Evolutionary conservation across 2,888 invertebrate genomes (phyloP).

Genomic region (Oxytorus armatus): DNA sequence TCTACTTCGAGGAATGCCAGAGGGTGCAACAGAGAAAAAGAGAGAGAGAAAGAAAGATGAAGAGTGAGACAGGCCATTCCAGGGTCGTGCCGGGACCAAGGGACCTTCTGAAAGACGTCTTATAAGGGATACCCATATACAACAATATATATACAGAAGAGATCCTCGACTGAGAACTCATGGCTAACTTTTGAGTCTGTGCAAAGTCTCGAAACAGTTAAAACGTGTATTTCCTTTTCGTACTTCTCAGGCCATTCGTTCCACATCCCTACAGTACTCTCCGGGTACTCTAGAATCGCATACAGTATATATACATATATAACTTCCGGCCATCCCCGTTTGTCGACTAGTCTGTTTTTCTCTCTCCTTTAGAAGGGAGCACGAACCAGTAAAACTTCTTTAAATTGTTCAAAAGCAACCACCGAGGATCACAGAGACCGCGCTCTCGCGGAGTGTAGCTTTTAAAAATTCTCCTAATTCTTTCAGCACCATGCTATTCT

Average conservation of each 20-base stretch:
- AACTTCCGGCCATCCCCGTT: slow-evolving; percentile 20
- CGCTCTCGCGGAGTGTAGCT: neutral
- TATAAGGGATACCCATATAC: slow-evolving; percentile 11
- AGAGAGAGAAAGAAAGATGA: slow-evolving; percentile 33
- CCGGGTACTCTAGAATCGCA: neutral
- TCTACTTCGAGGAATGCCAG: slow-evolving; percentile 63
- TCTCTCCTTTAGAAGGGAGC: slow-evolving; percentile 3
- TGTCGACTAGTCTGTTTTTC: slow-evolving; percentile 31
- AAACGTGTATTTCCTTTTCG: slow-evolving; percentile 36
- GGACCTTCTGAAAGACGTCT: slow-evolving; percentile 64
- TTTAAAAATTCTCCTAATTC: slow-evolving; percentile 7
- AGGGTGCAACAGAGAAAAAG: slow-evolving; percentile 38
- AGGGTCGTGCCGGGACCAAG: slow-evolving; percentile 59
- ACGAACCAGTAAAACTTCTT: slow-evolving; percentile 11
- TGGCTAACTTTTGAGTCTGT: slow-evolving; percentile 41
- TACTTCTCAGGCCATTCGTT: slow-evolving; percentile 22
- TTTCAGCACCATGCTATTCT: neutral
- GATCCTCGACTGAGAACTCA: slow-evolving; percentile 32
- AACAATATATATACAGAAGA: slow-evolving; percentile 21
- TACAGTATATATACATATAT: neutral
- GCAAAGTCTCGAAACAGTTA: slow-evolving; percentile 45
- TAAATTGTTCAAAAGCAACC: slow-evolving; percentile 21
- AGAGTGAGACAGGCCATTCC: slow-evolving; percentile 56
- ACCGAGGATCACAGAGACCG: slow-evolving; percentile 18
- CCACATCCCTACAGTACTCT: slow-evolving; percentile 9